Conservation (phyloP, 2,888 invertebrate species). For the Drosophila glabriapex region DNA sequence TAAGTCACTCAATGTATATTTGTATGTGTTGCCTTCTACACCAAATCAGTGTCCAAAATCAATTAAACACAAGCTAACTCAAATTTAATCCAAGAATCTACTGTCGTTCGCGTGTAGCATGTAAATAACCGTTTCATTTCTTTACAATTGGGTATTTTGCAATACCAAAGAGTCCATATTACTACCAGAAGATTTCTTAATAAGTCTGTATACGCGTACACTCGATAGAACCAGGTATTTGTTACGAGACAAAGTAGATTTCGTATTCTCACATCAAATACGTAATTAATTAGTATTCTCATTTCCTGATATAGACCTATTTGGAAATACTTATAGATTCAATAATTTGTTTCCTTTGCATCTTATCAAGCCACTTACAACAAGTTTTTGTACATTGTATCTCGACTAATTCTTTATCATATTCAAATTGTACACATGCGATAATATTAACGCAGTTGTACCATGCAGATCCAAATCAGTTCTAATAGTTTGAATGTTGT, state of each 20-base stretch:
- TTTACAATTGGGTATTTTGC: conserved; percentile 80
- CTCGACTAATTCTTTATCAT: conserved; percentile 1
- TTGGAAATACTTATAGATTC: conserved; percentile 5
- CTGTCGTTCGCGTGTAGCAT: conserved; percentile 55
- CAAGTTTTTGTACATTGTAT: conserved; percentile 6
- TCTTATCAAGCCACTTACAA: neutral
- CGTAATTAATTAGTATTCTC: conserved; percentile 7
- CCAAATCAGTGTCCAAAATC: conserved; percentile 23
- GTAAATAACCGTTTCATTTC: conserved; percentile 52
- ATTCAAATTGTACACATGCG: conserved; percentile 8
- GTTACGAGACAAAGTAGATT: conserved; percentile 23
- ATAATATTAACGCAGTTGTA: conserved; percentile 4
- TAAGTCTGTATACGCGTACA: conserved; percentile 79
- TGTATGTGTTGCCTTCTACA: conserved; percentile 54
- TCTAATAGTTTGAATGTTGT: conserved; percentile 9
- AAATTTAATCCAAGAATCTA: conserved; percentile 25
- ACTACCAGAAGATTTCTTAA: conserved; percentile 86
- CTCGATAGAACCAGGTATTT: conserved; percentile 24
- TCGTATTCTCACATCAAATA: conserved; percentile 6
- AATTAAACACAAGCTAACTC: conserved; percentile 18
- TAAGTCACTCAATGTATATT: conserved; percentile 54
- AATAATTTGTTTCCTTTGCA: neutral
- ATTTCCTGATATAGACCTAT: conserved; percentile 6
- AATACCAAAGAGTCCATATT: conserved; percentile 85
- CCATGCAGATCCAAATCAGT: conserved; percentile 9